Conservation (phyloP, 1,140 invertebrate genomes). For the Intoshia linei region DNA sequence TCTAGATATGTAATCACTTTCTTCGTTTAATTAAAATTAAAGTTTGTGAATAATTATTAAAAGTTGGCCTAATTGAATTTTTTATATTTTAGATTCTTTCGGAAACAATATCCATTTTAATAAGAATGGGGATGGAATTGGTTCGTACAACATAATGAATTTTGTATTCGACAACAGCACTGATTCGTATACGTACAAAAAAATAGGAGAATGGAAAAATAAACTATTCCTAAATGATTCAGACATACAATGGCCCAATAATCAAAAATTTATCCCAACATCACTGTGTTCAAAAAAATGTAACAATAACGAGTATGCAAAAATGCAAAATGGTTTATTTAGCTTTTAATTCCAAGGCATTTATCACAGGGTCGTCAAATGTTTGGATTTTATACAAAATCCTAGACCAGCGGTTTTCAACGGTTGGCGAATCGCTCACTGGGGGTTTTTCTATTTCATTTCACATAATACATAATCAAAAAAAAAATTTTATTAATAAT, state of each 20-base stretch:
- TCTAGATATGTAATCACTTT: neutral
- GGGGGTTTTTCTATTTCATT: too few species aligned
- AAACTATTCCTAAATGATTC: conserved; percentile 11
- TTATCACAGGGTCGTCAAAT: too few species aligned
- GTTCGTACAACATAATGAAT: conserved; percentile 24
- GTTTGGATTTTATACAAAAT: too few species aligned
- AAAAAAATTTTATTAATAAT: too few species aligned
- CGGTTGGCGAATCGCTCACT: too few species aligned
- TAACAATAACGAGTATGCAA: conserved; percentile 38
- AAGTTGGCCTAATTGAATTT: neutral
- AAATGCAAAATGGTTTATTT: conserved; percentile 58
- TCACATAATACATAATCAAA: too few species aligned
- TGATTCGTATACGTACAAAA: conserved; percentile 12
- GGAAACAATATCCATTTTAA: conserved; percentile 17
- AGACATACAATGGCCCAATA: conserved; percentile 14
- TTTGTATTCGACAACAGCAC: conserved; percentile 12
- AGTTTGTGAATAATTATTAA: too few species aligned
- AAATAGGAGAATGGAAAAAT: conserved; percentile 14
- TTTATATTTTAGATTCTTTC: conserved; percentile 12
- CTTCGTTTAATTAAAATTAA: neutral
- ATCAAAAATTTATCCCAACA: conserved; percentile 20
- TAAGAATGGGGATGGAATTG: conserved; percentile 23
- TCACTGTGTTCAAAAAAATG: conserved; percentile 34
- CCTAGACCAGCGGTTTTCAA: too few species aligned
- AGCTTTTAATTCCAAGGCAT: too few species aligned